phyloP scores from a whole-genome alignment of 1,140 invertebrate genomes.

The Amyelois transitella region DNA sequence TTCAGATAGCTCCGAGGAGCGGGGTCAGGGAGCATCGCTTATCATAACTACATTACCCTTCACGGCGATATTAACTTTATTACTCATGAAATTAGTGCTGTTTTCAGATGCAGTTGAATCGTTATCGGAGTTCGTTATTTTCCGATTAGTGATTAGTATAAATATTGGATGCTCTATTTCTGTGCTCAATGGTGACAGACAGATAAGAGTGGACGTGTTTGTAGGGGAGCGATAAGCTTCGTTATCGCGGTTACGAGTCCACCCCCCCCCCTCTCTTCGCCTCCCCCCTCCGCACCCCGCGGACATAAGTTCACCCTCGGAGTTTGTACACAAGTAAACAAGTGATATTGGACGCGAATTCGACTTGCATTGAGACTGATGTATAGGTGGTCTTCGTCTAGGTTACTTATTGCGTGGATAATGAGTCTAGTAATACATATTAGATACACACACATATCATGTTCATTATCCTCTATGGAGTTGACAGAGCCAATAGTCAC shows the following conservation, averaged over 20 bases:
- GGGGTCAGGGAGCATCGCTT: conserved; percentile 22
- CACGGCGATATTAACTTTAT: background rate
- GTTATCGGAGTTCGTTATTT: conserved; percentile 31
- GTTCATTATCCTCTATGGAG: no score
- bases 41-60: conserved; percentile 9
- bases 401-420: no score
- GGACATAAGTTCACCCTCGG: background rate
- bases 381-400: background rate
- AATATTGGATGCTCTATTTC: conserved; percentile 29
- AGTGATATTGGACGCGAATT: background rate
- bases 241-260: conserved; percentile 11
- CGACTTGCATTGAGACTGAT: background rate
- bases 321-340: background rate
- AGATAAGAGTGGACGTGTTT: conserved; percentile 17
- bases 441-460: no score
- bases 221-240: conserved; percentile 17
- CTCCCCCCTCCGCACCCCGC: background rate
- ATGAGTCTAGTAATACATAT: no score
- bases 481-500: no score
- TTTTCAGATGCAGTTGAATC: background rate
- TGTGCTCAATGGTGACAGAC: conserved; percentile 18
- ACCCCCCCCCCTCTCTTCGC: background rate
- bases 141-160: conserved; percentile 33
- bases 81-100: background rate
- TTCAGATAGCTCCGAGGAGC: conserved; percentile 20